Conservation (phyloP, 1,140 invertebrate genomes). For the Drosophila trapezifrons region DNA sequence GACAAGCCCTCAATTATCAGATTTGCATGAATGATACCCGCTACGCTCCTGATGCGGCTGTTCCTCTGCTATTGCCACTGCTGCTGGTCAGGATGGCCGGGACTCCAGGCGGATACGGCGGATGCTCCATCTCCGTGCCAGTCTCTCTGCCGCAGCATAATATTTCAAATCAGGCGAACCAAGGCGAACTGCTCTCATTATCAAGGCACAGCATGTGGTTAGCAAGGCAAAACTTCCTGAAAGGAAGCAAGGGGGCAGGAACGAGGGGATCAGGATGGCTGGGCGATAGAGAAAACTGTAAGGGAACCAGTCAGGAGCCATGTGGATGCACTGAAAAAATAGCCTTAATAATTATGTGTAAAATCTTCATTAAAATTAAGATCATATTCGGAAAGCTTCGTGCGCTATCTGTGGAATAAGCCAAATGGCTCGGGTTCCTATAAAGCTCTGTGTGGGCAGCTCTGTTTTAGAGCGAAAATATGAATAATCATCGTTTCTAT, state of each 20-base stretch:
- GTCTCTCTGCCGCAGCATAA: slow-evolving; percentile 65
- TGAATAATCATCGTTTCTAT: background rate
- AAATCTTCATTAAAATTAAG: too few species aligned
- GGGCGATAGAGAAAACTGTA: slow-evolving; percentile 39
- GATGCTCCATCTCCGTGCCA: slow-evolving; percentile 30
- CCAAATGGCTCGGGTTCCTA: too few species aligned
- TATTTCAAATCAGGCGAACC: slow-evolving; percentile 78
- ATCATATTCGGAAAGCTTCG: too few species aligned
- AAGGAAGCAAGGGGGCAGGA: slow-evolving; percentile 42
- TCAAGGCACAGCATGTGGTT: slow-evolving; percentile 82
- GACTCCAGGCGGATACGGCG: slow-evolving; percentile 16
- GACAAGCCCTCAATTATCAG: slow-evolving; percentile 82
- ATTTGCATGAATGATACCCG: slow-evolving; percentile 77
- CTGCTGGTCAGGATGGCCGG: slow-evolving; percentile 23
- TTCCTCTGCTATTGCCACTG: slow-evolving; percentile 5
- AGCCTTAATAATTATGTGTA: too few species aligned
- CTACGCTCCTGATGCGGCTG: slow-evolving; percentile 33
- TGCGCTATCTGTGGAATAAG: too few species aligned
- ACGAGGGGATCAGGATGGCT: slow-evolving; percentile 25
- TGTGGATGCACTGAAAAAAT: slow-evolving; percentile 35
- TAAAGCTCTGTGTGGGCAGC: too few species aligned
- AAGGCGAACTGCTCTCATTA: slow-evolving; percentile 74
- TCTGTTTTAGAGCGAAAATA: background rate
- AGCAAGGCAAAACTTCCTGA: slow-evolving; percentile 67
- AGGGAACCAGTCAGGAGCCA: slow-evolving; percentile 44